A percentile compares a stretch with the other conserved stretches of the same genome.
Evolutionary conservation across 2,797 vertebrate species (phyloP).

Genomic region (Tragopan temminckii): DNA sequence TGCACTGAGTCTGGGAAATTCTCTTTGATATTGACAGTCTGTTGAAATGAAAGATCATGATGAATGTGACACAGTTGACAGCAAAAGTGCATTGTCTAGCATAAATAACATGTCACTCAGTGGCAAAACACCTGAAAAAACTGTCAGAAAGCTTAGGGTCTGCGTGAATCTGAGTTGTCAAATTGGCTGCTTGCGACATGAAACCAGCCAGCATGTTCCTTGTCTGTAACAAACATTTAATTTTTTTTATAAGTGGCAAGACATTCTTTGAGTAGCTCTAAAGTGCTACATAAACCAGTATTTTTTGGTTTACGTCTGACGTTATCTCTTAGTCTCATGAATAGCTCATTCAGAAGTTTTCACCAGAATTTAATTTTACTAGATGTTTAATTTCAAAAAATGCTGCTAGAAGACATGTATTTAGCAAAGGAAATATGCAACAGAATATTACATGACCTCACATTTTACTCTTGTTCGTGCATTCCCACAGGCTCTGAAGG

Average conservation of each 20-base stretch:
- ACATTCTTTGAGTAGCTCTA: not conserved
- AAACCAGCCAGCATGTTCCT: not conserved
- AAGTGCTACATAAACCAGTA: too few relatives aligned
- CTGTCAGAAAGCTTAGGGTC: not conserved
- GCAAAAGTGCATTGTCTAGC: not conserved
- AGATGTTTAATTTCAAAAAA: not conserved
- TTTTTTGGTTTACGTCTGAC: not conserved
- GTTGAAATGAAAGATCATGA: constrained; percentile 18
- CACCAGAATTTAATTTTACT: not conserved
- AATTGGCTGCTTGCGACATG: not conserved
- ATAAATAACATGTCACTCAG: not conserved
- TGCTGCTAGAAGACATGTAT: not conserved
- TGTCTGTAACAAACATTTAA: not conserved
- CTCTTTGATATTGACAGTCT: constrained; percentile 5
- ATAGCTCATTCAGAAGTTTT: not conserved
- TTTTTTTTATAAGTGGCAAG: not conserved
- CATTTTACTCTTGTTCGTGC: not conserved
- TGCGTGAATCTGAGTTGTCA: not conserved
- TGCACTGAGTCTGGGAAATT: not conserved
- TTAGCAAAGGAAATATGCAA: not conserved
- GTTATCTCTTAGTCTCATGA: not conserved
- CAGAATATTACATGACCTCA: not conserved
- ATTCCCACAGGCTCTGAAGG: constrained; percentile 43
- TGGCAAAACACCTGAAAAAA: not conserved
- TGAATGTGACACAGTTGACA: not conserved